Evolutionary conservation across 2,888 invertebrate species (phyloP).

Genomic region (Aporophyla lueneburgensis): DNA sequence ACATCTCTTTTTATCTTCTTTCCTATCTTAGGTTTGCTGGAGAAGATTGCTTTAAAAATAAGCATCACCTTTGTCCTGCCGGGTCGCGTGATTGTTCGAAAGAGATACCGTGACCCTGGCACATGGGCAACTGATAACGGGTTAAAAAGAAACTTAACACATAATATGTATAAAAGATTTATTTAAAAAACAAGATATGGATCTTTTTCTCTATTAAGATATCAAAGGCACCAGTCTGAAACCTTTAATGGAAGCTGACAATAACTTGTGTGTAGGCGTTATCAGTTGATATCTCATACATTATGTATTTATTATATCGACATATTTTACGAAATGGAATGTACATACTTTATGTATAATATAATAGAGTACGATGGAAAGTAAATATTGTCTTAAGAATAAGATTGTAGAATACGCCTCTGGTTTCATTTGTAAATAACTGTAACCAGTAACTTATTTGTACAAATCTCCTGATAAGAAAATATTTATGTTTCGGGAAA

Average conservation of each 20-base stretch:
- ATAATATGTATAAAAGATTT: conserved; percentile 8
- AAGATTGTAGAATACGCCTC: background rate
- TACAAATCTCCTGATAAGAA: background rate
- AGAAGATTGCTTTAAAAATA: background rate
- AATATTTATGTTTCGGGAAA: background rate
- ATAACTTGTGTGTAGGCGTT: conserved; percentile 38
- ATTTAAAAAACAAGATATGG: conserved; percentile 21
- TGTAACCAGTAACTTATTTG: conserved; percentile 1
- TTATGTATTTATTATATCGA: conserved; percentile 52
- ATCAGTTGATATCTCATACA: conserved; percentile 42
- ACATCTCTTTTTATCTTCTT: background rate
- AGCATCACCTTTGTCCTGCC: background rate
- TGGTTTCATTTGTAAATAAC: conserved; percentile 28
- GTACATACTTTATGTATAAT: conserved; percentile 14
- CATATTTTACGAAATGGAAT: conserved; percentile 43
- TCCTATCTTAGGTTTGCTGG: background rate
- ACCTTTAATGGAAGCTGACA: conserved; percentile 43
- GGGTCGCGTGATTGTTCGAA: no score
- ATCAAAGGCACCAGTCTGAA: conserved; percentile 22
- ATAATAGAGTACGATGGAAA: conserved; percentile 10
- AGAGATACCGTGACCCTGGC: no score
- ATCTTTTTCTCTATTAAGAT: conserved; percentile 12
- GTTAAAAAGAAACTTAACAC: background rate
- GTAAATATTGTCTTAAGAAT: conserved; percentile 15
- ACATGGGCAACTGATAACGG: no score